Percentiles rank a stretch among this genome's conserved stretches.
Conservation (phyloP, 2,113 vertebrate species). For the Tetrao urogallus region DNA sequence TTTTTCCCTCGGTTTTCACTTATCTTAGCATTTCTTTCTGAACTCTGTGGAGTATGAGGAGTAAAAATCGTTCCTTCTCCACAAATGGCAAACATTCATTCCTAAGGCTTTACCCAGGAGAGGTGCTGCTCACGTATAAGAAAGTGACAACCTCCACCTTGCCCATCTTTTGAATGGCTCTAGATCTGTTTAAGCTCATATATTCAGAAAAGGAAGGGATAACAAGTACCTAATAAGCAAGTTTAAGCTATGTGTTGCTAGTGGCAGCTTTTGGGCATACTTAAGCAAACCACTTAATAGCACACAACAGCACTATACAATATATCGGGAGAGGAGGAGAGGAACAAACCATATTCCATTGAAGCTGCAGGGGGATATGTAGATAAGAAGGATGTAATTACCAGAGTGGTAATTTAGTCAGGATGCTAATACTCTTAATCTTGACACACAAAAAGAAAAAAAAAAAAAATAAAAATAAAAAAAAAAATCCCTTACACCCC, state of each 20-base stretch:
- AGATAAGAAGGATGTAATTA: conserved; percentile 43
- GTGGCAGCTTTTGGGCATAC: neutral
- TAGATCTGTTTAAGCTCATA: neutral
- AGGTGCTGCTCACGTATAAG: neutral
- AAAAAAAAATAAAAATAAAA: too few relatives aligned
- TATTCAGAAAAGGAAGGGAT: neutral
- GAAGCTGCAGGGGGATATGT: conserved; percentile 20
- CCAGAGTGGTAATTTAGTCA: neutral
- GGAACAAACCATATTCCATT: neutral
- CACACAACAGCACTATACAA: neutral
- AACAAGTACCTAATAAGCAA: neutral
- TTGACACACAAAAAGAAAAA: neutral
- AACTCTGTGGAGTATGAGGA: neutral
- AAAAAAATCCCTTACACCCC: neutral
- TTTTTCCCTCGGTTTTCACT: neutral
- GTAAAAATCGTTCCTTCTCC: neutral
- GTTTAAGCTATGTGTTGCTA: neutral
- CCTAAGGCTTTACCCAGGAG: neutral
- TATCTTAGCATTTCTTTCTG: neutral
- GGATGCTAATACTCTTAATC: conserved; percentile 2
- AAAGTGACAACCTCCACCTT: neutral
- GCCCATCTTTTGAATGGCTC: neutral
- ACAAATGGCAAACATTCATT: neutral
- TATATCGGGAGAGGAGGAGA: neutral
- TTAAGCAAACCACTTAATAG: neutral